Base-by-base conservation (phyloP, 2,797 vertebrate genomes). In the Champsocephalus esox region DNA sequence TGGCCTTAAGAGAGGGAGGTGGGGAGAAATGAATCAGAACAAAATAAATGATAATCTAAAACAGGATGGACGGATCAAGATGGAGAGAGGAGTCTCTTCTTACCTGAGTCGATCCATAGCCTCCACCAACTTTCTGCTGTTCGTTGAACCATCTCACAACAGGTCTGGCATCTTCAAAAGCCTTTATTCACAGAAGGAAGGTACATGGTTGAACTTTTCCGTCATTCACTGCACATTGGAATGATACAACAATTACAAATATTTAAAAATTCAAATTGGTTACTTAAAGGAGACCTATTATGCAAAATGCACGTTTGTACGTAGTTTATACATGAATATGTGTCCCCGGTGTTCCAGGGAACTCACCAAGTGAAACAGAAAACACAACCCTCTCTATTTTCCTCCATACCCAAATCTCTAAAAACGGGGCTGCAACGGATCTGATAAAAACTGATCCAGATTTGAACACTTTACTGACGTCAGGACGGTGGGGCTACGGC, bases 61-160 rank as follows among this genome's bases (percentile, higher is more conserved):
- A 55, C 4, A 12, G 24, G 32, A 44, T 66, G 21, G 10, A 44
- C 51, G 32, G 24, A 32, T 51, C 7, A 32, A 58, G 13, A 9
- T 46, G 12, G 8, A 66, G 2, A 14, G 14, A 28, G 2, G 12
- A 9, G 21, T 55, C 9, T 51, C 28, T 16, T 49, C 24, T 69
- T 93, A 95, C 97, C 95, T 97, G 97, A 12, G 97, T 97, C 55
- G 96, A 96, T 19, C 96, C 96, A 0, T 92, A 94, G 28, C 94
- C 92, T 0, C 94, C 96, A 0, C 93, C 95, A 0, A 87, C 88
- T 66, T 87, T 91, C 80, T 88, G 93, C 85, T 97, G 95, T 46
- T 90, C 28, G 0, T 85, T 91, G 3, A 98, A 93, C 97, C 97
- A 98, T 14, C 85, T 90, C 2, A 87, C 95, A 0, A 96, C 58